Evolutionary conservation across 2,113 vertebrate species (phyloP).

Genomic region (Gallinago undulata): DNA sequence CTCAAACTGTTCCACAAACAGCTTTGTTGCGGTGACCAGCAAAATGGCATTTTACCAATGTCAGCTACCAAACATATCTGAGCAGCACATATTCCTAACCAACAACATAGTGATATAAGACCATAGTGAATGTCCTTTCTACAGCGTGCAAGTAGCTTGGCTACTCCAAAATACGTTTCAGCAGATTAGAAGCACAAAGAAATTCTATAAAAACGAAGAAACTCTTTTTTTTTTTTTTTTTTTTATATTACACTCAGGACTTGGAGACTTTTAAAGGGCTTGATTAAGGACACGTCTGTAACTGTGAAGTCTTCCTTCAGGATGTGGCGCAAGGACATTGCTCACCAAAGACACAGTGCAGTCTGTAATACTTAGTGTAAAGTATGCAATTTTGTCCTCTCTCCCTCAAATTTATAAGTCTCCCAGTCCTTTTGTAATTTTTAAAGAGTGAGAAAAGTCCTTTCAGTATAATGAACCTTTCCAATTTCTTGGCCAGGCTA

Average conservation of each 20-base stretch:
- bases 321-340: neutral
- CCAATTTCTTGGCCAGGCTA: neutral
- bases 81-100: neutral
- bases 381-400: neutral
- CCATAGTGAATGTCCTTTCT: neutral
- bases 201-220: neutral
- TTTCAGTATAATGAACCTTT: neutral
- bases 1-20: neutral
- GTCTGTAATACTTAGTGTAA: neutral
- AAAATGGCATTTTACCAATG: neutral
- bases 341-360: neutral
- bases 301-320: neutral
- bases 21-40: neutral
- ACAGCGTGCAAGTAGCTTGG: neutral
- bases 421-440: neutral
- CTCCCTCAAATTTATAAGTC: neutral
- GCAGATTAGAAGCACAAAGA: neutral
- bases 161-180: neutral
- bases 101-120: neutral
- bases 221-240: neutral
- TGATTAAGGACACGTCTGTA: neutral
- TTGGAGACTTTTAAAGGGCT: neutral
- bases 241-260: neutral
- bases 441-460: neutral
- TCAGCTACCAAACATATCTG: neutral